Base-by-base conservation (phyloP, 2,888 invertebrate genomes). In the Atrina japonica region DNA sequence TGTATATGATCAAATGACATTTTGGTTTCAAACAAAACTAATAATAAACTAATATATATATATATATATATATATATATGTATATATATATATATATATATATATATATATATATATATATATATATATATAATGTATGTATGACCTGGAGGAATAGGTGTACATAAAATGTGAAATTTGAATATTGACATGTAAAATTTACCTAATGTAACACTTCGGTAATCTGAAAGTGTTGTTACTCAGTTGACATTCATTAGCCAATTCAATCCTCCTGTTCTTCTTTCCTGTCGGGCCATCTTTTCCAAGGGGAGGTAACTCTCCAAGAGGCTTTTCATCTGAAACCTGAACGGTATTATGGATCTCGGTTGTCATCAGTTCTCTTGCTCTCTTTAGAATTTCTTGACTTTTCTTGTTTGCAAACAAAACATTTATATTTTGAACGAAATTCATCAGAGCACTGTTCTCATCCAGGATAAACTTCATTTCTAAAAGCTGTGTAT, bases 351-450 rank as follows among this genome's bases (percentile, higher is more conserved):
- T 94, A 76, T 94, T 93, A 88, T 96, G 95, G 63, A 97, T 92
- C 90, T 96, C 96, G 85, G 95, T 94, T 64, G 94, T 93, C 94
- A 96, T 95, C 53, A 96, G 93, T 71, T 90, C 91, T 43, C 94
- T 92, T 0, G 96, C 95, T 59, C 92, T 92, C 66, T 93, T 93
- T 66, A 95, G 89, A 75, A 95, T 94, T 77, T 94, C 93, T 83
- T 94, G 93, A 78, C 95, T 94, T 63, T 95, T 94, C 84, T 95
- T 95, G 84, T 94, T 93, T 40, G 95, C 94, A 90, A 95, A 96
- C 40, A 95, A 91, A 5, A 93, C 91, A 87, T 96, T 95, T 68
- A 96, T 93, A 88, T 95, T 94, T 29, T 93, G 92, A 1, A 94
- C 93, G 86, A 95, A 96, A 45, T 94, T 92, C 0, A 94, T 88